Base-by-base conservation (phyloP, 2,113 vertebrate genomes). In the Baryphthengus martii region DNA sequence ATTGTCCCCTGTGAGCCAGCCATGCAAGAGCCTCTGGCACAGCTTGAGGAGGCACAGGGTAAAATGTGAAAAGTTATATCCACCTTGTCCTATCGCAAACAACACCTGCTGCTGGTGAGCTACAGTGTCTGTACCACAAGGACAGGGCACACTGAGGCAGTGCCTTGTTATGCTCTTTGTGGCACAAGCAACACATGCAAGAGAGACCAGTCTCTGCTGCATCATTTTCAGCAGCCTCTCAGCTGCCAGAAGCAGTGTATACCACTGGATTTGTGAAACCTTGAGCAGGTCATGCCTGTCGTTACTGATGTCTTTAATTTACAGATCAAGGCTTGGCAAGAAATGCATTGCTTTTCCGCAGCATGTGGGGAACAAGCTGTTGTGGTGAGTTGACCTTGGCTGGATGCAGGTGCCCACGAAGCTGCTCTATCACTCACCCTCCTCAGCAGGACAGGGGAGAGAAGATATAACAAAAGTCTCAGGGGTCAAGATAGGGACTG, bases 111-210 rank as follows among this genome's bases (percentile, higher is more conserved):
- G 61, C 16, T 4, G 13, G 7, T 56, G 33, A 17, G 16, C 40
- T 84, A 7, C 44, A 52, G 26, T 35, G 35, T 56, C 40, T 26
- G 3, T 25, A 14, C 72, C 15, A 7, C 33, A 44, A 58, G 28
- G 59, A 49, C 0, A 4, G 23, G 18, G 29, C 14, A 17, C 53
- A 31, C 53, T 5, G 13, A 40, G 42, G 24, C 45, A 25, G 40
- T 5, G 25, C 35, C 44, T 58, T 76, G 35, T 17, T 78, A 53
- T 78, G 40, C 18, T 75, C 35, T 3, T 2, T 20, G 10, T 31
- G 47, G 7, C 53, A 42, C 2, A 1, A 77, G 37, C 35, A 26
- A 1, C 1, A 4, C 19, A 5, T 1, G 3, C 0, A 0, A n/a
- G 39, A 80, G 33, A 79, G 9, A 55, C 56, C 2, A 1, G 6